phyloP scores from a whole-genome alignment of 2,113 vertebrate genomes.

The Alectura lathami region DNA sequence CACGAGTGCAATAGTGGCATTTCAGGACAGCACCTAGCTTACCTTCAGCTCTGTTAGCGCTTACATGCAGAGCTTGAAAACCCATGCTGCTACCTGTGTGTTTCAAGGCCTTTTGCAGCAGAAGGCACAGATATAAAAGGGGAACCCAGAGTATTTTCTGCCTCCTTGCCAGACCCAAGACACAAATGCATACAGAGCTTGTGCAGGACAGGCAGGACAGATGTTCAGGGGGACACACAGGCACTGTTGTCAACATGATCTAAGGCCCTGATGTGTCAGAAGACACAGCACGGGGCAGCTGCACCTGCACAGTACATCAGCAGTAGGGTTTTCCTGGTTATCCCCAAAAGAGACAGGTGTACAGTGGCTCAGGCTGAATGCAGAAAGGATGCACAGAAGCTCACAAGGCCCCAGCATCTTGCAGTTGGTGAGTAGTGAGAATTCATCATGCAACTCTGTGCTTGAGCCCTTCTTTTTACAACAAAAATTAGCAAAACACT shows the following conservation, averaged over 20 bases:
- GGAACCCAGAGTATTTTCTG: background rate
- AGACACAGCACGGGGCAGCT: background rate
- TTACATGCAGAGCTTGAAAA: background rate
- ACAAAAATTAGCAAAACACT: background rate
- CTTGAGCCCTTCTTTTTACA: background rate
- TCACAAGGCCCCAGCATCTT: background rate
- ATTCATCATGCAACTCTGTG: background rate
- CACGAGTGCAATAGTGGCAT: rapidly evolving
- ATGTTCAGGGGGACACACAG: background rate
- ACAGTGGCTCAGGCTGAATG: background rate
- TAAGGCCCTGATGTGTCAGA: background rate
- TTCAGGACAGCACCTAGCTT: background rate
- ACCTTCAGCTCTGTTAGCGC: background rate
- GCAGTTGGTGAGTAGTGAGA: background rate
- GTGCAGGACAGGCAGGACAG: background rate
- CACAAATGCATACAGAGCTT: background rate
- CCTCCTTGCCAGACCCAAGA: background rate
- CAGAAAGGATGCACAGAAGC: background rate
- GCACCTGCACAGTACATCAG: background rate
- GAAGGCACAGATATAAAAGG: background rate
- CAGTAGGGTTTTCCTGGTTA: background rate
- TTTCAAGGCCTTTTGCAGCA: background rate
- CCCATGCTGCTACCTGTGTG: background rate
- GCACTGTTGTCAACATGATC: background rate
- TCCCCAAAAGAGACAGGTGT: background rate